Base-by-base conservation (phyloP, 2,797 vertebrate genomes). In the Chromobotia macracanthus region DNA sequence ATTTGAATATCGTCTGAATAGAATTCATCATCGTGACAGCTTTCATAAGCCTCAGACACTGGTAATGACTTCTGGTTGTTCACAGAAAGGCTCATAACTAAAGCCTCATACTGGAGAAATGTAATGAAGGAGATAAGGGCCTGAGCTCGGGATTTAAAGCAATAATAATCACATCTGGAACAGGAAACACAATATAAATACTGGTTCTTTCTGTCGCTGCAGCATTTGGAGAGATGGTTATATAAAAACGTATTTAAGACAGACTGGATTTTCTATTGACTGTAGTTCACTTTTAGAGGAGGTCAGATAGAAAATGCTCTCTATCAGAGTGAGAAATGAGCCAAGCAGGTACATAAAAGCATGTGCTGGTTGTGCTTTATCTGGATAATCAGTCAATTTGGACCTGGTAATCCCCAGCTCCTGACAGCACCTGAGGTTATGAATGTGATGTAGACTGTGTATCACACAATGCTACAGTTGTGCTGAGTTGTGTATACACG, bases 401-500 rank as follows among this genome's bases (percentile, higher is more conserved):
- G 31, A 28, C 25, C 50, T 21, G 31, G 31, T 64, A 64, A 64
- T 64, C 61, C 61, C 31, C 9, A 64, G 11, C 10, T n/a, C 18
- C 61, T 38, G 18, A 38, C 5, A 64, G 31, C 28, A 64, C 61
- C 51, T 41, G 53, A 12, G 35, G 69, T 56, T 72, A 41, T 48
- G 41, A 64, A n/a, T 64, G 31, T 38, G 61, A 48, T 46, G 8
- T 50, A 44, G 55, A 44, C 46, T 58, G 71, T 46, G 38, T 12
- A 60, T 48, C 5, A 44, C 51, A 60, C 51, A 60, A 25, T 46
- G 35, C 19, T 35, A 44, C 15, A 61, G 18, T 61, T 3, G 60
- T 61, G 60, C 6, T 66, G 79, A 82, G 76, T 80, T 82, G 77
- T 77, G 83, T 68, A 72, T 51, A 10, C 11, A 77, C 51, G 46